Evolutionary conservation across 2,797 vertebrate species (phyloP).

Genomic region (Alca torda): DNA sequence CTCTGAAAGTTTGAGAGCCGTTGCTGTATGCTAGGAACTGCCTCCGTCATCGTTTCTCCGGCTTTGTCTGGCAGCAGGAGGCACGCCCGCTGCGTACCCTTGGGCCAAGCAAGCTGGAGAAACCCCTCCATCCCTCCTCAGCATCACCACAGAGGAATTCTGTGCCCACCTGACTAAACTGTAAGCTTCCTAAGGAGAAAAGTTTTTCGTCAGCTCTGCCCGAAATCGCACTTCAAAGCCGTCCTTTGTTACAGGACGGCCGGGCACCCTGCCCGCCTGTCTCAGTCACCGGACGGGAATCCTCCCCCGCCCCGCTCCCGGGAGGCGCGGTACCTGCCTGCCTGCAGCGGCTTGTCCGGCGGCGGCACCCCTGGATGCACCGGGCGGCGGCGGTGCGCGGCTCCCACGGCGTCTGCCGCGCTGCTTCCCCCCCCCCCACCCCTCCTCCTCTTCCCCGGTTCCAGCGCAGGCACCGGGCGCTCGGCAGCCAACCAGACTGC

Average conservation of each 20-base stretch:
- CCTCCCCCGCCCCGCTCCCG: not conserved
- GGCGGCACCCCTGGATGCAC: not conserved
- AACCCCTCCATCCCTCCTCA: not conserved
- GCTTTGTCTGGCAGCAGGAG: slow-evolving; percentile 59
- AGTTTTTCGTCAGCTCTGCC: not conserved
- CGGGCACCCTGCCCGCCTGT: not conserved
- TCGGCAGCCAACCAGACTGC: slow-evolving; percentile 59
- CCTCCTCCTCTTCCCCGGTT: not conserved
- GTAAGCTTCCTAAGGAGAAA: not conserved
- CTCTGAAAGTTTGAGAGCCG: not conserved
- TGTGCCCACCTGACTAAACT: not conserved
- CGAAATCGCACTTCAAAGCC: not conserved
- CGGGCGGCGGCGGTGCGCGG: not conserved
- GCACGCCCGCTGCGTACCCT: slow-evolving; percentile 12
- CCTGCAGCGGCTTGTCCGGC: slow-evolving; percentile 42
- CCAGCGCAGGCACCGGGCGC: not conserved
- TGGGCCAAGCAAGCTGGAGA: not conserved
- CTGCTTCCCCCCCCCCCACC: not conserved
- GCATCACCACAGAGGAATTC: not conserved
- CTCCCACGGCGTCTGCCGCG: not conserved
- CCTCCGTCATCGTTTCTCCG: not conserved
- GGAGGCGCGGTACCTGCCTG: slow-evolving; percentile 33
- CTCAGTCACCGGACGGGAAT: slow-evolving; percentile 28
- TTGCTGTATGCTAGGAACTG: not conserved
- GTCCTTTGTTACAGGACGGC: slow-evolving; percentile 36